Percentiles rank a stretch among this genome's conserved stretches.
Conservation (phyloP, 2,113 vertebrate species). For the Poeciliopsis turrubarensis region DNA sequence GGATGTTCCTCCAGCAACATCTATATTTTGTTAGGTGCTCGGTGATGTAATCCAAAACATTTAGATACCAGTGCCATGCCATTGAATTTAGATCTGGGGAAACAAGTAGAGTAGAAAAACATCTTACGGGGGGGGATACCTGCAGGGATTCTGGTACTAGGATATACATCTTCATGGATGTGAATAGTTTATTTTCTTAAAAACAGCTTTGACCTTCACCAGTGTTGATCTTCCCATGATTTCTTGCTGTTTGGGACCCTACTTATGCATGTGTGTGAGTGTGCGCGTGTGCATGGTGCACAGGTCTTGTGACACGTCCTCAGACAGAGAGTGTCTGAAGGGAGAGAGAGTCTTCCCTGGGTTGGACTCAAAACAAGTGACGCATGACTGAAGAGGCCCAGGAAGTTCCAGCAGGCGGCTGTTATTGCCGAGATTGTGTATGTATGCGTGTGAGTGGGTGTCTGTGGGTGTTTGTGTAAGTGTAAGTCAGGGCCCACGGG, state of each 20-base stretch:
- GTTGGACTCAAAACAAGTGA: slow-evolving; percentile 74
- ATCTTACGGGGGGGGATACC: slow-evolving; percentile 26
- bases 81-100: slow-evolving; percentile 39
- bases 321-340: slow-evolving; percentile 58
- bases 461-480: slow-evolving; percentile 38
- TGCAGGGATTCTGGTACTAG: slow-evolving; percentile 34
- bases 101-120: slow-evolving; percentile 59
- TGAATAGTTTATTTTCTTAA: slow-evolving; percentile 26
- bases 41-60: slow-evolving; percentile 59
- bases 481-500: slow-evolving; percentile 51
- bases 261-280: slow-evolving; percentile 3
- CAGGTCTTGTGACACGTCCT: slow-evolving; percentile 65
- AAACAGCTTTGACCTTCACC: slow-evolving; percentile 9
- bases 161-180: slow-evolving; percentile 6
- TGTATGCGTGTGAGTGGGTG: slow-evolving; percentile 30
- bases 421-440: slow-evolving; percentile 60
- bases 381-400: slow-evolving; percentile 73
- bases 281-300: slow-evolving; percentile 13
- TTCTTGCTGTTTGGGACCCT: slow-evolving; percentile 26
- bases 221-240: slow-evolving; percentile 25
- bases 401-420: slow-evolving; percentile 72
- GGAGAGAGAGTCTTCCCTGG: slow-evolving; percentile 62
- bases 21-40: slow-evolving; percentile 63
- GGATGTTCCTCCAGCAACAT: slow-evolving; percentile 61
- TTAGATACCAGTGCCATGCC: slow-evolving; percentile 27